Evolutionary conservation across 2,113 vertebrate species (phyloP), one percentile per base, ranked within the genome.

Genomic region (Enhydra lutris): DNA sequence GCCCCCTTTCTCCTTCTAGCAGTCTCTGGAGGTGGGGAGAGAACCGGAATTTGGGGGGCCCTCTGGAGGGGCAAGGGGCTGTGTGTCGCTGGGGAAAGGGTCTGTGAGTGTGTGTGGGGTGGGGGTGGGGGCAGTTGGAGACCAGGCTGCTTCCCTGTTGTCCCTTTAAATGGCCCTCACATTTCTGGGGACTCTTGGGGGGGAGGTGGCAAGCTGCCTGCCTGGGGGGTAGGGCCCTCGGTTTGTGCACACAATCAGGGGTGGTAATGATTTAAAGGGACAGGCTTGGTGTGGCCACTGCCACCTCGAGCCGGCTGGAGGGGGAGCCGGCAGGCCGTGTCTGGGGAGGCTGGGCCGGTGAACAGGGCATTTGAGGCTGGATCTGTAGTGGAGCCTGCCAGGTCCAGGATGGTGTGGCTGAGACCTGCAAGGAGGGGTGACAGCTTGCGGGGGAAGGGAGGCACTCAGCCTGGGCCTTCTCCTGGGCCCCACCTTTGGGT

Each of bases 181-280:
- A 96, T 97, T 97, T 97, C 95, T 96, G 84, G 94, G 97, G 95
- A 95, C 88, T 95, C 36, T 0, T 86, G 67, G 85, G 78, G 94
- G 88, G 92, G 95, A 89, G 92, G 95, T 96, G 83, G 93, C 93
- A 42, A 94, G 86, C 89, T 8, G 93, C 93, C 93, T 97, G 96
- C 61, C 82, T 94, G 96, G 97, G 95, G 97, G 96, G 96, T 93
- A 96, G 97, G 96, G 96, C 96, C 96, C 96, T 96, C 31, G 59
- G 96, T 97, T 96, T 24, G 55, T 98, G 92, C 95, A 98, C 97
- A 98, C 97, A 83, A 89, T 89, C 95, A 57, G 83, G 96, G 97
- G 97, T 97, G 97, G 97, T 96, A 89, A 96, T 98, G 96, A 98
- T 98, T 98, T 98, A 98, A 98, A 98, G 97, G 96, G 97, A 97